A percentile compares a stretch with the other conserved stretches of the same genome.
Conservation (phyloP, 2,797 vertebrate species). For the Antennarius maculatus region DNA sequence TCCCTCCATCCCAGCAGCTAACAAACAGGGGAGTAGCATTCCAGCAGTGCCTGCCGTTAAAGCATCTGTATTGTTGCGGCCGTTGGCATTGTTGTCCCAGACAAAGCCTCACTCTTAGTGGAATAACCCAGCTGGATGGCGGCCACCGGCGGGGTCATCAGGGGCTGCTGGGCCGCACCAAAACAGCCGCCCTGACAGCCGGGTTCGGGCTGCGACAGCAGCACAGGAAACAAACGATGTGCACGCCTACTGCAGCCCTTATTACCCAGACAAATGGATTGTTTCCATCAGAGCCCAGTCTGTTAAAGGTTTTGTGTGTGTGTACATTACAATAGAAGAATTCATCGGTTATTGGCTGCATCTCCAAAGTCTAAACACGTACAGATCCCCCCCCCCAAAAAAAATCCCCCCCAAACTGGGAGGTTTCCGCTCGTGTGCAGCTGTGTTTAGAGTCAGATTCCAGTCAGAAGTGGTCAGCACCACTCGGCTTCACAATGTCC, state of each 20-base stretch:
- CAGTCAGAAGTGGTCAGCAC: slow-evolving; percentile 18
- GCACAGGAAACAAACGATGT: slow-evolving; percentile 35
- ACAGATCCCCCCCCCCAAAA: background rate
- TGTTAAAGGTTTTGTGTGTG: background rate
- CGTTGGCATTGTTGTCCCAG: slow-evolving; percentile 73
- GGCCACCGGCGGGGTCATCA: slow-evolving; percentile 67
- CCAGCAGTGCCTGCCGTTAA: slow-evolving; percentile 67
- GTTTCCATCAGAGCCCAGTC: background rate
- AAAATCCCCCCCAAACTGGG: no score
- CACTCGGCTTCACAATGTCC: slow-evolving; percentile 32
- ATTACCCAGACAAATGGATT: slow-evolving; percentile 51
- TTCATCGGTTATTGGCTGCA: background rate
- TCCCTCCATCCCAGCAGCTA: slow-evolving; percentile 24
- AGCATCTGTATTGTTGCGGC: slow-evolving; percentile 71
- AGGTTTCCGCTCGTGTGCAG: background rate
- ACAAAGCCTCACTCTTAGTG: slow-evolving; percentile 76
- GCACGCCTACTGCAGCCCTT: slow-evolving; percentile 15
- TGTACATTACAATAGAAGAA: background rate
- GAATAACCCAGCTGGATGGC: slow-evolving; percentile 67
- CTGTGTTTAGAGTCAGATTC: slow-evolving; percentile 19
- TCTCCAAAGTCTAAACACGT: background rate
- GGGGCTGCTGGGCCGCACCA: slow-evolving; percentile 49
- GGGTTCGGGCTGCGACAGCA: slow-evolving; percentile 24
- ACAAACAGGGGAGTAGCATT: slow-evolving; percentile 64
- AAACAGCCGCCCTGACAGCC: slow-evolving; percentile 52